Evolutionary conservation across 2,888 invertebrate species (phyloP), one percentile per base, ranked within the genome.

Genomic region (Phengaris arion): DNA sequence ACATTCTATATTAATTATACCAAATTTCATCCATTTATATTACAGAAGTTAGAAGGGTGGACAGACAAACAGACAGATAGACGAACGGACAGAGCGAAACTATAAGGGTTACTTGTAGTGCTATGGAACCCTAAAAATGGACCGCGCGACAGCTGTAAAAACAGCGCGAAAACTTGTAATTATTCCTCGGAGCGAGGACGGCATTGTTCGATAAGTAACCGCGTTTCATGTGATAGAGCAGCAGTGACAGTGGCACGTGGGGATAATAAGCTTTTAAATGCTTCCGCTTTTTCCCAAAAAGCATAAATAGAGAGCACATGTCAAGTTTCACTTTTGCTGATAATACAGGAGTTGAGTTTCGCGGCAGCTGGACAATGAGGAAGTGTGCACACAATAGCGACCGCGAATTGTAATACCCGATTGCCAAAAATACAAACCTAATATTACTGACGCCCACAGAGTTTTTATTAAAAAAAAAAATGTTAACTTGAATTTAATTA

Each of bases 331-430:
- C 85, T 89, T 91, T 89, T 88, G 89, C 81, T 87, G 87, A 90
- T 89, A 84, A 88, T 84, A 88, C 87, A 86, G 87, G 81, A 83
- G 85, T 84, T 82, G 81, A 83, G 88, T 90, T 90, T 90, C 90
- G 80, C 88, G 87, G 83, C 92, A 93, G 91, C 85, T 92, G 93
- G 86, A 78, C 81, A 79, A 89, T 83, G 86, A 89, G 91, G 89
- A 92, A 91, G 90, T 88, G 82, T 80, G 80, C 80, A 78, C 82
- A 87, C 86, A 89, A 88, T 85, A 82, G 79, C 79, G 82, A 79
- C 83, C 84, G 82, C 82, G 76, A 77, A 78, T 64, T 64, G 78
- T 85, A 88, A 88, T 89, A 87, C 84, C 82, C 80, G 80, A 87
- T 88, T 86, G 86, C 86, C 87, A 85, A 91, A 89, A 89, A 86